Conservation (phyloP, 1,140 invertebrate species). For the Oryzaephilus surinamensis region DNA sequence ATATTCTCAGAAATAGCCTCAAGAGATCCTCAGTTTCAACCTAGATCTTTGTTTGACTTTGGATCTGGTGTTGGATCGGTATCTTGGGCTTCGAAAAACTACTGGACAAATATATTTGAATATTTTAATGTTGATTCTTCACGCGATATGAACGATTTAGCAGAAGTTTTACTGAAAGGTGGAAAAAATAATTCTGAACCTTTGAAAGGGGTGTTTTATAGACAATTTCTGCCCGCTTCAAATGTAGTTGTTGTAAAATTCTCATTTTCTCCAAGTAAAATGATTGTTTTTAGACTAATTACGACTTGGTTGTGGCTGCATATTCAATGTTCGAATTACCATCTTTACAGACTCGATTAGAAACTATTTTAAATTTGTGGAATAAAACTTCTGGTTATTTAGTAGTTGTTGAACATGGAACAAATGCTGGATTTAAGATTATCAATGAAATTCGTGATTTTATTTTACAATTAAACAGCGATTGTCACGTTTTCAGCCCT, state of each 20-base stretch:
- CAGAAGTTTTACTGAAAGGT: conserved; percentile 55
- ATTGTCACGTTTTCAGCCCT: conserved; percentile 61
- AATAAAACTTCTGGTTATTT: conserved; percentile 73
- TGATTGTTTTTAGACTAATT: conserved; percentile 46
- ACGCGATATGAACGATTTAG: conserved; percentile 66
- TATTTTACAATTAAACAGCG: conserved; percentile 43
- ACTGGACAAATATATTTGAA: conserved; percentile 62
- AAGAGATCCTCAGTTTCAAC: conserved; percentile 56
- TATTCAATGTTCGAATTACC: conserved; percentile 75
- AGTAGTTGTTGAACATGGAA: conserved; percentile 76
- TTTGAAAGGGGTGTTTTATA: conserved; percentile 54
- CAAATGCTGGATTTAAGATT: conserved; percentile 62
- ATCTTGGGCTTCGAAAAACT: conserved; percentile 61
- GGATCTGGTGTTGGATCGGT: conserved; percentile 80
- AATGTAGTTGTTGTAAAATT: conserved; percentile 36
- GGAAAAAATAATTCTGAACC: conserved; percentile 48
- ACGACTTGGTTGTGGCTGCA: conserved; percentile 71
- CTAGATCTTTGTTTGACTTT: conserved; percentile 75
- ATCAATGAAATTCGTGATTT: conserved; percentile 67
- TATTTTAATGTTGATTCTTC: conserved; percentile 76
- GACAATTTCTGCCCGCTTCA: conserved; percentile 68
- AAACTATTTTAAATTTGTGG: conserved; percentile 71
- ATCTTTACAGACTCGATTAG: conserved; percentile 49
- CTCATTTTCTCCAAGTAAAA: not conserved
- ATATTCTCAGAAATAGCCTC: conserved; percentile 65